Percentiles rank a stretch among this genome's conserved stretches.
These are phyloP conservation scores for Alcedo atthis DNA, from an alignment of 2,797 vertebrate genomes.

Conservation along the genomic window DNA sequence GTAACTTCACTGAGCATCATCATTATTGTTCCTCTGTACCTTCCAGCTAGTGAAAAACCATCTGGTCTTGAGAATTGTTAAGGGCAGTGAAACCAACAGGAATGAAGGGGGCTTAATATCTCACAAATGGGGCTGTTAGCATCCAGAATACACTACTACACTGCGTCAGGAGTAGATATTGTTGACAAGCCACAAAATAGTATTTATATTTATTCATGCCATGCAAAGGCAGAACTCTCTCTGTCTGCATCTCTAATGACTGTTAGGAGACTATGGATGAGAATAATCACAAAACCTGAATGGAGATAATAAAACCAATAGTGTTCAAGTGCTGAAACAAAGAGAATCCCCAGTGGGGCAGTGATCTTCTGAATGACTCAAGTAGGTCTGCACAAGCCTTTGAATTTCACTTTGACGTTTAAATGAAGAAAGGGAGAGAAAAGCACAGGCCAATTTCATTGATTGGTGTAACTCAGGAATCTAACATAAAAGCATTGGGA, in stretches of 20 bases:
- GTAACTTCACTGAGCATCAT: constrained; percentile 31
- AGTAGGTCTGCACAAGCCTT: constrained; percentile 68
- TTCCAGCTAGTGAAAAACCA: constrained; percentile 23
- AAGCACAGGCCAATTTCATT: constrained; percentile 69
- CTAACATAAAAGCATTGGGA: constrained; percentile 69
- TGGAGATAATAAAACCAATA: constrained; percentile 63
- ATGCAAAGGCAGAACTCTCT: constrained; percentile 45
- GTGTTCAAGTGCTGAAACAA: constrained; percentile 71
- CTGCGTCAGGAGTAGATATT: background rate
- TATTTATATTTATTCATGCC: constrained; percentile 59
- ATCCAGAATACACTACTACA: background rate
- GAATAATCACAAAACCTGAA: constrained; percentile 51
- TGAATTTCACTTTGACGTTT: constrained; percentile 78
- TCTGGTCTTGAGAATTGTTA: background rate
- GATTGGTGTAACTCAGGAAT: constrained; percentile 71
- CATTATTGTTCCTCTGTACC: constrained; percentile 14
- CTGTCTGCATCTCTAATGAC: constrained; percentile 49
- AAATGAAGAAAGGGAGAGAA: constrained; percentile 68
- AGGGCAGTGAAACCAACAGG: constrained; percentile 1
- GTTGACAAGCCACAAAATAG: constrained; percentile 34
- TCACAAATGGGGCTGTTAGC: constrained; percentile 2
- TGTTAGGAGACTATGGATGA: constrained; percentile 34
- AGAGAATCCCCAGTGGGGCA: constrained; percentile 65
- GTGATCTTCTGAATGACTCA: constrained; percentile 70
- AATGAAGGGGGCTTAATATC: background rate